phyloP scores from a whole-genome alignment of 1,140 invertebrate species.

The Drosophila sucinea region DNA sequence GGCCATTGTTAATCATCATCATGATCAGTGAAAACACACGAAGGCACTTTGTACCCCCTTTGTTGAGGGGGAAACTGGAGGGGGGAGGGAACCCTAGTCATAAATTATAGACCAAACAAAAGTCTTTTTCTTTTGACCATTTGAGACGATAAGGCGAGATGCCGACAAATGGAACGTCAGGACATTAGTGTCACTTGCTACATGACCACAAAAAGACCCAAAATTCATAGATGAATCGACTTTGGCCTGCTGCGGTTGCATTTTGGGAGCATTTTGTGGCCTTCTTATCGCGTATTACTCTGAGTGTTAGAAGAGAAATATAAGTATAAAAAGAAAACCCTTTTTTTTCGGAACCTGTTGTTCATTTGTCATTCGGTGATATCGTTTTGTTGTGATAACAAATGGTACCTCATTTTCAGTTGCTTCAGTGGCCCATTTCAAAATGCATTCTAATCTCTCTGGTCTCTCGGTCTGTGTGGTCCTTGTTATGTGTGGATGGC shows the following conservation, averaged over 20 bases:
- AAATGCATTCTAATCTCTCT: constrained; percentile 74
- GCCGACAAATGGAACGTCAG: constrained; percentile 68
- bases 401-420: constrained; percentile 45
- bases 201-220: constrained; percentile 37
- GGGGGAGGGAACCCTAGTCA: neutral
- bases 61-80: too few relatives aligned
- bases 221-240: constrained; percentile 10
- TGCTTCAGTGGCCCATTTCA: constrained; percentile 46
- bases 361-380: constrained; percentile 62
- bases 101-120: constrained; percentile 22
- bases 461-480: constrained; percentile 59
- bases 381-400: constrained; percentile 60
- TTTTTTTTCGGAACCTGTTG: constrained; percentile 48
- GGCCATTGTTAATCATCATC: constrained; percentile 65
- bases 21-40: constrained; percentile 55
- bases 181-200: constrained; percentile 77
- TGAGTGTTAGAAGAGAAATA: constrained; percentile 9
- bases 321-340: constrained; percentile 11
- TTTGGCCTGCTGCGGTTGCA: constrained; percentile 62
- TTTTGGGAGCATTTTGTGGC: constrained; percentile 71
- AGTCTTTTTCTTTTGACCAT: constrained; percentile 29
- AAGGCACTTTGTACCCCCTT: constrained; percentile 58
- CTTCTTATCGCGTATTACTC: constrained; percentile 58
- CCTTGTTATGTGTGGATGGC: constrained; percentile 52
- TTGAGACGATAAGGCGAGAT: constrained; percentile 66